Evolutionary conservation across 2,113 vertebrate genomes (phyloP).

Genomic region (Catharus bicknelli): DNA sequence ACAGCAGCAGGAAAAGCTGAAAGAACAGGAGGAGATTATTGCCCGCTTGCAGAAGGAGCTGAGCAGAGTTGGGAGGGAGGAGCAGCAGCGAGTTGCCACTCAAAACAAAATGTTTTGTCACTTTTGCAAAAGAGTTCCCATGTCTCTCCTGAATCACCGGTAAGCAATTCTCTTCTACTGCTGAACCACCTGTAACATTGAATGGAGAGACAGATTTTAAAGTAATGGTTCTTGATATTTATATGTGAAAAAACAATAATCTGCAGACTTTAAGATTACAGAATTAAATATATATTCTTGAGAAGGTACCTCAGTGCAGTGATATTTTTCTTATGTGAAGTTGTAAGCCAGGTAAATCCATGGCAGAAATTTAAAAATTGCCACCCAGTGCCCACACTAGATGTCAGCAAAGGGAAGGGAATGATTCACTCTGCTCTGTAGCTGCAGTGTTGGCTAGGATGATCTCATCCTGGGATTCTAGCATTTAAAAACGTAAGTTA

Average conservation of each 20-base stretch:
- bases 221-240: background rate
- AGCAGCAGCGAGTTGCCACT: slow-evolving; percentile 70
- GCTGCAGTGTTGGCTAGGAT: background rate
- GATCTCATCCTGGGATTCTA: background rate
- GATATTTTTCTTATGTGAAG: background rate
- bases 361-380: background rate
- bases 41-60: slow-evolving; percentile 79
- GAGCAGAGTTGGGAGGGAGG: slow-evolving; percentile 68
- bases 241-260: background rate
- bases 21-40: slow-evolving; percentile 73
- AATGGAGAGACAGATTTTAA: background rate
- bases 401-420: slow-evolving; percentile 44
- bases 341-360: background rate
- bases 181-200: background rate
- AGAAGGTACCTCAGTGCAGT: background rate
- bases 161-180: slow-evolving; percentile 57
- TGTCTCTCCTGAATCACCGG: slow-evolving; percentile 76
- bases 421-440: background rate
- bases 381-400: background rate
- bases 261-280: background rate
- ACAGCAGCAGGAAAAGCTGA: slow-evolving; percentile 75
- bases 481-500: background rate
- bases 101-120: slow-evolving; percentile 77
- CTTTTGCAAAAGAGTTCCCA: slow-evolving; percentile 73
- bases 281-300: background rate